Evolutionary conservation across 2,797 vertebrate species (phyloP).

Genomic region (Rousettus madagascariensis): DNA sequence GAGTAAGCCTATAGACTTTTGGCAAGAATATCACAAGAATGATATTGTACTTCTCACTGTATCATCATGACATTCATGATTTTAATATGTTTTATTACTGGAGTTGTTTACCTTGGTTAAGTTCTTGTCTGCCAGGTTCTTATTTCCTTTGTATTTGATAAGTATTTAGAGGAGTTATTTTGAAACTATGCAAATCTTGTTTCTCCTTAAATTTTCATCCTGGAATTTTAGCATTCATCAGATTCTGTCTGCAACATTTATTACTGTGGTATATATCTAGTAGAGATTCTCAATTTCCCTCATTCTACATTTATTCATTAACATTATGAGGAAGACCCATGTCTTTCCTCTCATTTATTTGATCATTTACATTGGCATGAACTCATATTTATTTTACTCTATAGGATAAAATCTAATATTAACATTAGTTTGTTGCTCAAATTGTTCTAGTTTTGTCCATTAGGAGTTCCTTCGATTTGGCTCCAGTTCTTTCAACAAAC

Average conservation of each 20-base stretch:
- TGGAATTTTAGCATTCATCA: conserved; percentile 9
- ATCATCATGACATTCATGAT: not conserved
- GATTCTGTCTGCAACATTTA: not conserved
- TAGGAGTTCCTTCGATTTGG: not conserved
- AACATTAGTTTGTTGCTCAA: not conserved
- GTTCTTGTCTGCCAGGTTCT: not conserved
- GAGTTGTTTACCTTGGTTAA: not conserved
- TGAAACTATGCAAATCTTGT: not conserved
- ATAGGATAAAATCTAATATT: not conserved
- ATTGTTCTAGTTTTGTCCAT: not conserved
- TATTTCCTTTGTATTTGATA: not conserved
- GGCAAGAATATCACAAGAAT: not conserved
- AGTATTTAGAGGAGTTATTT: not conserved
- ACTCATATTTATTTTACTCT: not conserved
- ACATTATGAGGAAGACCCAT: not conserved
- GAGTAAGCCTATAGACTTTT: not conserved
- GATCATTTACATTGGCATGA: not conserved
- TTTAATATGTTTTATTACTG: not conserved
- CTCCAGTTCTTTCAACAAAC: not conserved
- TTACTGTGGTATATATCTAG: not conserved
- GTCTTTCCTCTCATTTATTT: not conserved
- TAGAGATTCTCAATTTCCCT: not conserved
- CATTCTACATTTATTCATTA: not conserved
- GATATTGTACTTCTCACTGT: not conserved
- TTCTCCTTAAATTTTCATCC: not conserved